Percentiles rank a stretch among this genome's conserved stretches.
Evolutionary conservation across 2,113 vertebrate genomes (phyloP).

Genomic region (Pycnonotus jocosus): DNA sequence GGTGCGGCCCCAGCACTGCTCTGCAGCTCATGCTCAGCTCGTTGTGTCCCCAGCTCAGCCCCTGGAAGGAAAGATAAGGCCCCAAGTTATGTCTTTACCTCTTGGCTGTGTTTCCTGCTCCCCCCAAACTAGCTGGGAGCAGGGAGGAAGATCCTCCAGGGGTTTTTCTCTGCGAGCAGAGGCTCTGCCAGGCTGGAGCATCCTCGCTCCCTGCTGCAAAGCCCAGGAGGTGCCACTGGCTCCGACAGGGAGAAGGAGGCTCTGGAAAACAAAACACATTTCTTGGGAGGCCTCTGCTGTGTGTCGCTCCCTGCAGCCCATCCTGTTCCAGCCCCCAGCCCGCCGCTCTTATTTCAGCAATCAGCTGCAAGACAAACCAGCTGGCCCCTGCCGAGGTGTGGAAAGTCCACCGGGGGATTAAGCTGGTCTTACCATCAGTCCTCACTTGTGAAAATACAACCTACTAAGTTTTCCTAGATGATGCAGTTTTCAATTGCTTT

Average conservation of each 20-base stretch:
- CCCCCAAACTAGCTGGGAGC: not conserved
- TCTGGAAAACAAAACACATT: not conserved
- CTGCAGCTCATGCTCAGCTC: not conserved
- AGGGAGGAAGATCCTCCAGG: not conserved
- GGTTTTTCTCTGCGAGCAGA: not conserved
- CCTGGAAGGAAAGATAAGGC: not conserved
- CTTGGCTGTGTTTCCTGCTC: not conserved
- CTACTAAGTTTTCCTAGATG: slow-evolving; percentile 57
- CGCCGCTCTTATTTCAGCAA: slow-evolving; percentile 3
- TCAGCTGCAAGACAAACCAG: slow-evolving; percentile 59
- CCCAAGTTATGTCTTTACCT: not conserved
- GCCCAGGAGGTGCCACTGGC: not conserved
- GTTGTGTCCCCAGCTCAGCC: not conserved
- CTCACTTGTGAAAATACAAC: slow-evolving; percentile 67
- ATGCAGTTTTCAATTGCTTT: slow-evolving; percentile 57
- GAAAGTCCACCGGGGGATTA: slow-evolving; percentile 53
- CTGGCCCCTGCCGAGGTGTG: slow-evolving; percentile 47
- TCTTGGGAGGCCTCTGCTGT: not conserved
- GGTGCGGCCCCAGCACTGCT: accelerated
- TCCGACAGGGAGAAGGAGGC: not conserved
- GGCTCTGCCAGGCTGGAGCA: not conserved
- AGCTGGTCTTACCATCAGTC: slow-evolving; percentile 52
- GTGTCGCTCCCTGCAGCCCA: not conserved
- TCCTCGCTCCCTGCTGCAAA: not conserved
- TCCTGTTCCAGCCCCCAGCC: not conserved